Base-by-base conservation (phyloP, 2,797 vertebrate genomes). In the Urosaurus nigricauda region DNA sequence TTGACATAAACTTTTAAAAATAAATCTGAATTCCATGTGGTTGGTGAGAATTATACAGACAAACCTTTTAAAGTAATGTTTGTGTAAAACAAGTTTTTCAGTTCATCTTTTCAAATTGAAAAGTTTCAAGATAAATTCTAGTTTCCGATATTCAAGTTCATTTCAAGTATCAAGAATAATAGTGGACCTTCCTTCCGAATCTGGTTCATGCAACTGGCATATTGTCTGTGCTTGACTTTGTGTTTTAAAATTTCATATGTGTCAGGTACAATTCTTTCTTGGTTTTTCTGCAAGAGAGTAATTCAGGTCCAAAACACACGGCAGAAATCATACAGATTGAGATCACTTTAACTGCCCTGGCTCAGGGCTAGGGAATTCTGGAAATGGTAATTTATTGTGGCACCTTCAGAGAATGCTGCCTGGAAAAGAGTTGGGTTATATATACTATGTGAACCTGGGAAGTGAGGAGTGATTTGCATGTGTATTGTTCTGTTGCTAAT, bases 1-100 rank as follows among this genome's bases (percentile, higher is more conserved):
- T 56, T 79, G 12, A 47, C 19, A 26, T 51, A 7, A 83, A 70
- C 0, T 0, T 89, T 75, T 86, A 53, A 77, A 53, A 86, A 65
- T 81, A 81, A 5, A 75, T 24, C n/a, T 75, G 40, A 83, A 83
- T 75, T 88, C 63, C n/a, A 29, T 47, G 19, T 83, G 14, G 47
- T n/a, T 43, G 14, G 17, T 73, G 26, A 4, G 12, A 83, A 78
- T 56, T n/a, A 13, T 24, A 68, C 5, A 5, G 26, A 68, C 29
- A 68, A 68, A 32, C 8, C 63, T 68, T 32, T 32, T 32, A 32
- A 68, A 68, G 65, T 68, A 68, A 68, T 11, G 9, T 24, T 65
- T 65, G 8, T 32, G 32, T 68, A 32, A 68, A 68, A 24, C 56
- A 58, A 19, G 58, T 24, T 60, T 60, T 60, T 60, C 19, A 14